phyloP scores from a whole-genome alignment of 2,113 vertebrate species.

The Falcunculus frontatus region DNA sequence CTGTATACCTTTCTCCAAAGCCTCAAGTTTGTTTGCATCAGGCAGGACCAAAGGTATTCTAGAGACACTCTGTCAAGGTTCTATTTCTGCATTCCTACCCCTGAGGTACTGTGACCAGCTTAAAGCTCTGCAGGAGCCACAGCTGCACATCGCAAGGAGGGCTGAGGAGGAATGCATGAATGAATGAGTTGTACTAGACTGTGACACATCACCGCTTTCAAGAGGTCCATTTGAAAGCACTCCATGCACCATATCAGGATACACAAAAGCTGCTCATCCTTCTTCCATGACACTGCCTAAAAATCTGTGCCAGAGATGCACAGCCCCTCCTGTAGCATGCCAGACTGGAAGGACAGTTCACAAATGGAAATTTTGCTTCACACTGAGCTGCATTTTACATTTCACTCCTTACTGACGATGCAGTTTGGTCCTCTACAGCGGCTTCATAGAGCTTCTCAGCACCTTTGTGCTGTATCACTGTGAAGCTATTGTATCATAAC shows the following conservation, averaged over 20 bases:
- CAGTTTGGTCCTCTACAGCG: neutral
- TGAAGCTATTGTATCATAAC: neutral
- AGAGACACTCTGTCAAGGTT: neutral
- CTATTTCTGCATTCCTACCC: neutral
- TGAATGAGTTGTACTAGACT: neutral
- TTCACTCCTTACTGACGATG: neutral
- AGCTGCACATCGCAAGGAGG: accelerated
- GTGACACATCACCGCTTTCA: neutral
- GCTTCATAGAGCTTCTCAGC: neutral
- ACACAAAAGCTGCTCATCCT: neutral
- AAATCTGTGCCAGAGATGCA: accelerated
- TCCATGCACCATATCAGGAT: neutral
- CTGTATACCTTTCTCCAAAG: neutral
- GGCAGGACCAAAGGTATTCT: neutral
- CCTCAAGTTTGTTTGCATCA: neutral
- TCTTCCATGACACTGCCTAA: neutral
- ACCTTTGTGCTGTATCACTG: neutral
- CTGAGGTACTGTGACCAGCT: neutral
- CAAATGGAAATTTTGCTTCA: neutral
- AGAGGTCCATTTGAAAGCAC: neutral
- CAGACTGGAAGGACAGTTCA: neutral
- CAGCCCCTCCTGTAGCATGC: accelerated
- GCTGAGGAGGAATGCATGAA: neutral
- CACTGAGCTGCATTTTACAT: accelerated
- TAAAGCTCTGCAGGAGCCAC: neutral